A percentile compares a stretch with the other conserved stretches of the same genome.
Evolutionary conservation across 2,888 invertebrate genomes (phyloP).

Genomic region (Argynnis bischoffii): DNA sequence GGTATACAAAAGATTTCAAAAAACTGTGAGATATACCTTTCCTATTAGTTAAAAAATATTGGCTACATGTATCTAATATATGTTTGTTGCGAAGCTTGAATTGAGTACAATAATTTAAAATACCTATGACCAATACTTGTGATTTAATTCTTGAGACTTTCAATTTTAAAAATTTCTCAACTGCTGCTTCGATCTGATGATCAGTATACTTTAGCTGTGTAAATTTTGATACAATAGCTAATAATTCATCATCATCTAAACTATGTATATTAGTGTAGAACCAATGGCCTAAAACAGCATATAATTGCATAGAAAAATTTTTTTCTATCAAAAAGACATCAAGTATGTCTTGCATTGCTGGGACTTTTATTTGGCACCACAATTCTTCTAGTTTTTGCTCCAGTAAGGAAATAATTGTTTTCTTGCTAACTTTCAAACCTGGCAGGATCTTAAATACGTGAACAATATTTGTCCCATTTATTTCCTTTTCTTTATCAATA

Average conservation of each 20-base stretch:
- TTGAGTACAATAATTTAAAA: slow-evolving; percentile 84
- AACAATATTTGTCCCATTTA: slow-evolving; percentile 81
- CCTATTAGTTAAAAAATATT: slow-evolving; percentile 79
- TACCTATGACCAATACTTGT: slow-evolving; percentile 81
- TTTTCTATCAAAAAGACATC: slow-evolving; percentile 65
- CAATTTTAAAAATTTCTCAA: slow-evolving; percentile 84
- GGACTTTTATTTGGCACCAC: slow-evolving; percentile 80
- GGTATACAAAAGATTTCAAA: slow-evolving; percentile 80
- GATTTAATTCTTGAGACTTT: slow-evolving; percentile 73
- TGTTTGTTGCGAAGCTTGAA: slow-evolving; percentile 80
- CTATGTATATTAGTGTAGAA: slow-evolving; percentile 83
- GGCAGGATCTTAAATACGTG: slow-evolving; percentile 81
- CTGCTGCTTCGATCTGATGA: slow-evolving; percentile 78
- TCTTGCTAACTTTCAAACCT: slow-evolving; percentile 82
- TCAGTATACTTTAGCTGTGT: slow-evolving; percentile 81
- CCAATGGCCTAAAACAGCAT: slow-evolving; percentile 79
- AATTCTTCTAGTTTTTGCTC: slow-evolving; percentile 81
- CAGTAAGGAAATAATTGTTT: slow-evolving; percentile 79
- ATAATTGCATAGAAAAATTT: slow-evolving; percentile 67
- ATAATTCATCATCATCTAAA: slow-evolving; percentile 80
- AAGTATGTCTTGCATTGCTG: slow-evolving; percentile 75
- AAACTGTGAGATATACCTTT: slow-evolving; percentile 75
- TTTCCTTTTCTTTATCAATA: slow-evolving; percentile 79
- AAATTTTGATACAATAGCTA: slow-evolving; percentile 80
- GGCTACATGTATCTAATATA: slow-evolving; percentile 82